Percentiles rank a stretch among this genome's conserved stretches.
Evolutionary conservation across 37 sponge, comb jelly and placozoan species (phyloP).

Genomic region (Lycopodina hypogea): DNA sequence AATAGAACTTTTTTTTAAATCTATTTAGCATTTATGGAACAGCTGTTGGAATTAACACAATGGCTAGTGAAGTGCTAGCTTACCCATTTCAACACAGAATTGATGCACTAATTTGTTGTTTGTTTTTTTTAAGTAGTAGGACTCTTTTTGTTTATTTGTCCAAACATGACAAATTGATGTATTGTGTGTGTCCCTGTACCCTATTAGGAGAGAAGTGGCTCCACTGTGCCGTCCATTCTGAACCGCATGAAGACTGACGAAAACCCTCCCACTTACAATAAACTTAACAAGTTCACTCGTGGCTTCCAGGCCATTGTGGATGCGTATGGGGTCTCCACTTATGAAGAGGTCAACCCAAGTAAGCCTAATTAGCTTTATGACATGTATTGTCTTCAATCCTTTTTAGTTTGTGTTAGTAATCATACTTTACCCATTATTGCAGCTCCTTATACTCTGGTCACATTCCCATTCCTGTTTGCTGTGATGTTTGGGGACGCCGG

Average conservation of each 20-base stretch:
- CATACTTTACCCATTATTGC: constrained; percentile 6
- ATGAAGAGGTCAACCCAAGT: constrained; percentile 97
- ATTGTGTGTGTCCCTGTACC: not conserved
- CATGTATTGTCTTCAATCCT: not conserved
- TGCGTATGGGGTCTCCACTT: constrained; percentile 93
- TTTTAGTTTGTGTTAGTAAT: not conserved
- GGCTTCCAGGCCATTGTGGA: constrained; percentile 97
- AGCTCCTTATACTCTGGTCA: constrained; percentile 96
- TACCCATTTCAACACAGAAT: no score
- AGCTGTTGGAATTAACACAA: not conserved
- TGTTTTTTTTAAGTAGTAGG: no score
- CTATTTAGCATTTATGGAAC: not conserved
- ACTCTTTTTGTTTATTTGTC: no score
- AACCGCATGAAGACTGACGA: constrained; percentile 78
- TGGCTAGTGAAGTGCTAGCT: not conserved
- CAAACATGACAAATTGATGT: no score
- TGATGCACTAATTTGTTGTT: no score
- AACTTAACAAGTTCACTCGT: constrained; percentile 92
- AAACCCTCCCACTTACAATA: constrained; percentile 90
- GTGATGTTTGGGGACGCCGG: constrained; percentile 99
- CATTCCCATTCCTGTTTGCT: constrained; percentile 99
- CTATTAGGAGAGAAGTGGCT: constrained; percentile 88
- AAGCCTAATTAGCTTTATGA: constrained; percentile 2
- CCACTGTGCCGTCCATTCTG: constrained; percentile 91
- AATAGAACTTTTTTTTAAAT: no score